Percentiles rank a stretch among this genome's conserved stretches.
These are phyloP conservation scores for Rhopilema esculentum DNA, from an alignment of 30 jellyfish, hydroid and myxozoan species.

Conservation along the genomic window DNA sequence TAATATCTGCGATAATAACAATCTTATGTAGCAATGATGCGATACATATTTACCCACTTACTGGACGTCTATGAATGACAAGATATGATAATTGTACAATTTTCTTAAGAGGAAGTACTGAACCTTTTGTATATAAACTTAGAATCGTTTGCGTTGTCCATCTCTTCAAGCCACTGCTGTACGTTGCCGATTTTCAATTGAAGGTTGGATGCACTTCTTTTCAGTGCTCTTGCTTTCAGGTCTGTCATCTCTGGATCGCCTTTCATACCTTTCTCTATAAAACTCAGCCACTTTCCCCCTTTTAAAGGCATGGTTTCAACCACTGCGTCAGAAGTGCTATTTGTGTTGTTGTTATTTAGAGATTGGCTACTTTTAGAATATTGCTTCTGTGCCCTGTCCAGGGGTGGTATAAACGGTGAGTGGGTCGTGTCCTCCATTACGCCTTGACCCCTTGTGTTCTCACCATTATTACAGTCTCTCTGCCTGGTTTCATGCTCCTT, in stretches of 20 bases:
- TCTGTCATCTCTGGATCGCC: background rate
- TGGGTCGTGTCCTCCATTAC: background rate
- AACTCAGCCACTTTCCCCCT: background rate
- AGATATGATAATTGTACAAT: no score
- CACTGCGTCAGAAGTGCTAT: background rate
- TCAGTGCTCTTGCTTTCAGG: constrained; percentile 1
- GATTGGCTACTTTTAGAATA: background rate
- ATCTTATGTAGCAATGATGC: no score
- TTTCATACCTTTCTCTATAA: background rate
- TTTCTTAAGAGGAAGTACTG: constrained; percentile 7
- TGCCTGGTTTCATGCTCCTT: background rate
- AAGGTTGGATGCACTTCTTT: constrained; percentile 28
- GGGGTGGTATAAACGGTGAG: background rate
- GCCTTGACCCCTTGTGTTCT: background rate
- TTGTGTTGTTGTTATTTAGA: background rate
- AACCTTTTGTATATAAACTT: background rate
- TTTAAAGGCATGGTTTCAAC: background rate
- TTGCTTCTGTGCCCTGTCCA: background rate
- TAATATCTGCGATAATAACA: no score
- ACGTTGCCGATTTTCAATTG: constrained; percentile 21
- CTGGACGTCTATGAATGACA: no score
- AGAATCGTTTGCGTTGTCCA: background rate
- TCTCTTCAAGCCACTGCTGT: constrained; percentile 49
- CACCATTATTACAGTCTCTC: background rate
- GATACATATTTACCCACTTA: no score